Conservation (phyloP, 2,113 vertebrate genomes). For the Mesoclemmys tuberculata region DNA sequence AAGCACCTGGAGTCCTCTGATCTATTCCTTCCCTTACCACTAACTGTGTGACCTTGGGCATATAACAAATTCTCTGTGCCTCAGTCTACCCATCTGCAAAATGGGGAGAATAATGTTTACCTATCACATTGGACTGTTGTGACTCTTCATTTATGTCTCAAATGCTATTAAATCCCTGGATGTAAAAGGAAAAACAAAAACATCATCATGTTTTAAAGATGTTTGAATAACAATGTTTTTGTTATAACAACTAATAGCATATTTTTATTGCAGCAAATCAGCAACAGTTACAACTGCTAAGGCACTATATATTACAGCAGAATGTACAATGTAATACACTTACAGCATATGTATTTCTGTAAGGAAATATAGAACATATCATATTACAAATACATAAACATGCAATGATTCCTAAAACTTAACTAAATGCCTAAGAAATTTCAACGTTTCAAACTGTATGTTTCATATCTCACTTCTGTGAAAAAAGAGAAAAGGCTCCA, state of each 20-base stretch:
- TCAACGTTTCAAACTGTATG: not conserved
- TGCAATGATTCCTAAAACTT: not conserved
- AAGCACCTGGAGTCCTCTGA: not conserved
- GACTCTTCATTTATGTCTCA: not conserved
- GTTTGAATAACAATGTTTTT: not conserved
- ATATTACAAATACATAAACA: not conserved
- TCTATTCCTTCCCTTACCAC: not conserved
- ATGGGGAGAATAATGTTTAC: not conserved
- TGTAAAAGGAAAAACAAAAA: not conserved
- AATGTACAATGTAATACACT: not conserved
- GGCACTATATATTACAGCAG: not conserved
- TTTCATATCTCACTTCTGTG: not conserved
- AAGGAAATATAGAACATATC: not conserved
- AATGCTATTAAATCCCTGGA: not conserved
- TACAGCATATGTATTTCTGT: not conserved
- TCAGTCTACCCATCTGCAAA: not conserved
- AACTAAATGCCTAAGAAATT: not conserved
- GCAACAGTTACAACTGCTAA: not conserved
- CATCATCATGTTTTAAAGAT: not conserved
- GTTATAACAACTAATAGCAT: not conserved
- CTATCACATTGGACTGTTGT: not conserved
- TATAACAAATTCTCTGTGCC: not conserved
- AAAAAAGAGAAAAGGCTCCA: not conserved
- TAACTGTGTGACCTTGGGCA: not conserved
- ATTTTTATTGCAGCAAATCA: not conserved